These are phyloP conservation scores for Odontophorus gujanensis DNA, from an alignment of 2,113 vertebrate species.

Conservation along the genomic window DNA sequence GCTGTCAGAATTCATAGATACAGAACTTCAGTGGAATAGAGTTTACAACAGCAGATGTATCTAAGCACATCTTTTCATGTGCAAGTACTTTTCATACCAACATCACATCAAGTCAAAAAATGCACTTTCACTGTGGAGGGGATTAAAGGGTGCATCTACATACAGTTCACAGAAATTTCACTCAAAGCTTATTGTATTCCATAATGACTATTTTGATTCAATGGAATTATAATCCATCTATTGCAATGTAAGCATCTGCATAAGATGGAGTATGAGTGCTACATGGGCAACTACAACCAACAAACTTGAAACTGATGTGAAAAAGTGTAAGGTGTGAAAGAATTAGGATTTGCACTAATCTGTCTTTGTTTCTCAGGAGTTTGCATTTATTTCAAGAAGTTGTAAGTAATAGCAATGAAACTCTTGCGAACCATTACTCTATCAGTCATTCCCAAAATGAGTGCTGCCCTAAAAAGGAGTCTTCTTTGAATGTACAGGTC, in stretches of 20 bases:
- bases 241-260: background rate
- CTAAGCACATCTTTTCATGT: constrained; percentile 36
- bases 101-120: constrained; percentile 46
- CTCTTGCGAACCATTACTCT: background rate
- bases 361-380: background rate
- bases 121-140: constrained; percentile 24
- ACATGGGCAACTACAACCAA: background rate
- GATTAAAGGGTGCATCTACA: constrained; percentile 53
- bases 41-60: constrained; percentile 50
- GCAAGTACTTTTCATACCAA: background rate
- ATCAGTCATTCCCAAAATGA: background rate
- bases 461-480: background rate
- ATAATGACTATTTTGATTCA: constrained; percentile 18
- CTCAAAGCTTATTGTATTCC: background rate
- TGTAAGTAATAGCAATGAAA: background rate
- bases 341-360: background rate
- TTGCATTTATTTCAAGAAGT: background rate
- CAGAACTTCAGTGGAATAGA: constrained; percentile 62
- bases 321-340: background rate
- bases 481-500: background rate
- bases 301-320: constrained; percentile 24
- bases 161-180: constrained; percentile 22
- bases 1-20: constrained; percentile 65
- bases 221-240: constrained; percentile 38
- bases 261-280: background rate